Conservation (phyloP, 2,113 vertebrate species). For the Motacilla alba region DNA sequence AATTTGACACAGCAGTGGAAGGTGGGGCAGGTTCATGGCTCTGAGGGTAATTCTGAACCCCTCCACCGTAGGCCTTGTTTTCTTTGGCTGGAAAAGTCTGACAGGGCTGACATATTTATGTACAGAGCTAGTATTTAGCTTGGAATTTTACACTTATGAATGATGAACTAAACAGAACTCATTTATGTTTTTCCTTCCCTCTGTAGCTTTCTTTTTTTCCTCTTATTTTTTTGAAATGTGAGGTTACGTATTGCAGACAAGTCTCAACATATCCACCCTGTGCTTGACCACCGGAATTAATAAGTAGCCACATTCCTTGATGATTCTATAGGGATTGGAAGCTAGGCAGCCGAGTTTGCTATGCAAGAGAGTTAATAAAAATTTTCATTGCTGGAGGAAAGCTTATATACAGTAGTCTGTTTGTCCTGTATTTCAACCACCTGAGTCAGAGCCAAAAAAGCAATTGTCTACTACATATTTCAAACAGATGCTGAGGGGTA, state of each 20-base stretch:
- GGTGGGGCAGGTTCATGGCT: slow-evolving; percentile 28
- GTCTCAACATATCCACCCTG: slow-evolving; percentile 44
- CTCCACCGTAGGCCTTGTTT: slow-evolving; percentile 46
- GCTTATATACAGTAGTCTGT: slow-evolving; percentile 82
- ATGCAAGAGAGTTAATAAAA: slow-evolving; percentile 73
- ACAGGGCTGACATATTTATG: slow-evolving; percentile 73
- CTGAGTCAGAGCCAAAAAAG: slow-evolving; percentile 82
- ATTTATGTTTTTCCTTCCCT: slow-evolving; percentile 46
- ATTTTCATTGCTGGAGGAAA: slow-evolving; percentile 73
- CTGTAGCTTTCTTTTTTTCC: slow-evolving; percentile 10
- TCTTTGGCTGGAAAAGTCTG: slow-evolving; percentile 62
- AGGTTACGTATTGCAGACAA: slow-evolving; percentile 57
- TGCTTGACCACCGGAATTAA: slow-evolving; percentile 68
- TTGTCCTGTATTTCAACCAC: slow-evolving; percentile 84
- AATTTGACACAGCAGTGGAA: slow-evolving; percentile 8
- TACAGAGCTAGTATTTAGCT: slow-evolving; percentile 68
- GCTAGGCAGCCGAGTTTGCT: slow-evolving; percentile 53
- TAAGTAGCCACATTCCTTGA: slow-evolving; percentile 69
- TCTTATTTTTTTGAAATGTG: slow-evolving; percentile 18
- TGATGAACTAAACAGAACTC: slow-evolving; percentile 70
- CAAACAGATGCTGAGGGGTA: slow-evolving; percentile 87
- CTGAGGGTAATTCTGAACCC: slow-evolving; percentile 50
- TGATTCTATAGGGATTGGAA: slow-evolving; percentile 57
- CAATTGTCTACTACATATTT: slow-evolving; percentile 85
- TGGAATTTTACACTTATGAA: slow-evolving; percentile 75